These are phyloP conservation scores for Papilio aristodemus DNA, from an alignment of 1,140 invertebrate species.

Conservation along the genomic window DNA sequence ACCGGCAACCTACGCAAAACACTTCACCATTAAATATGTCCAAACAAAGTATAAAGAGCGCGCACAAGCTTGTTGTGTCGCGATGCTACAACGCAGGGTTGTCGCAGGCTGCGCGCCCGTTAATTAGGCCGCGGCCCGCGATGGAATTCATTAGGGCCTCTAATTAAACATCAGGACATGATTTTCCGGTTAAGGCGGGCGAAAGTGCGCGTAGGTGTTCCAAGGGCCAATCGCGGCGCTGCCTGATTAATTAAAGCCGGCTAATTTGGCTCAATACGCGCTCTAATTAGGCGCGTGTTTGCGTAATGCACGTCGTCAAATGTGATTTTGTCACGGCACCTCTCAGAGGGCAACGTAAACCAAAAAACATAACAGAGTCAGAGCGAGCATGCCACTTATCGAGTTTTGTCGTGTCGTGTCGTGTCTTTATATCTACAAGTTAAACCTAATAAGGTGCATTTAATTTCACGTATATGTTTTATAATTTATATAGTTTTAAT, in stretches of 20 bases:
- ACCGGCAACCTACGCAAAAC: constrained; percentile 9
- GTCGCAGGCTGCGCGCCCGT: constrained; percentile 39
- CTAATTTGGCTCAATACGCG: constrained; percentile 48
- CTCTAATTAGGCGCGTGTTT: constrained; percentile 46
- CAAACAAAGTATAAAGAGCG: constrained; percentile 41
- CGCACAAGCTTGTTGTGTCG: constrained; percentile 39
- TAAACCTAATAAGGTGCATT: not conserved
- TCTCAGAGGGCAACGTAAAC: constrained; percentile 2
- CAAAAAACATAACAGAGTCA: not conserved
- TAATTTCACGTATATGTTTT: not conserved
- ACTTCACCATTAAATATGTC: constrained; percentile 9
- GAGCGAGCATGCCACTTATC: not conserved
- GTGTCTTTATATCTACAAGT: not conserved
- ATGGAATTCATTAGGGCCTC: constrained; percentile 67
- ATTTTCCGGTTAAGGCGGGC: constrained; percentile 64
- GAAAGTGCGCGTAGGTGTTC: constrained; percentile 57
- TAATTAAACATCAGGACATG: constrained; percentile 70
- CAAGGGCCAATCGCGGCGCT: constrained; percentile 44
- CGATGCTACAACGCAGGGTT: constrained; percentile 42
- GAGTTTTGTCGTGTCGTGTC: not conserved
- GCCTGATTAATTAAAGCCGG: constrained; percentile 62
- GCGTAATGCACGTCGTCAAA: constrained; percentile 29
- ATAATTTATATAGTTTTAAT: no score
- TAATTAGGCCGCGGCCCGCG: constrained; percentile 63
- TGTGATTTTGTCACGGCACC: constrained; percentile 26